Base-by-base conservation (phyloP, 2,797 vertebrate genomes). In the Anguilla anguilla region DNA sequence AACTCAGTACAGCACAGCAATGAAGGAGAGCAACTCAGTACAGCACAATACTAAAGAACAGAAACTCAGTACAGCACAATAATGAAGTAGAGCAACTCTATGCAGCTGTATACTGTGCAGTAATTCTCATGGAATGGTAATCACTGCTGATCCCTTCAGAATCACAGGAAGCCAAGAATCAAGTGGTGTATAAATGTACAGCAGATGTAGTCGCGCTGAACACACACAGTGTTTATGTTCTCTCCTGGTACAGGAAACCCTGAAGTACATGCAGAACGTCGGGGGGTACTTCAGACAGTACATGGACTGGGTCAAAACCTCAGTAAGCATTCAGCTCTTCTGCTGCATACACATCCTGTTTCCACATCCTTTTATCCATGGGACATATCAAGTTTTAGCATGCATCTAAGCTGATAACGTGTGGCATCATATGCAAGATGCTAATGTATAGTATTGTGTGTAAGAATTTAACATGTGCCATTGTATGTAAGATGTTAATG, bases 201-300 rank as follows among this genome's bases (percentile, higher is more conserved):
- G 22, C 59, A 61, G 61, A 67, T 67, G 61, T 67, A 10, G 22
- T 2, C 6, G 61, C 9, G 7, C 61, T 67, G 25, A 39, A 77
- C 10, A 77, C 5, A 77, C 35, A 19, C 17, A 2, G 35, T 77
- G 31, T 77, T 43, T 77, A 22, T 79, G 55, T 69, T 79, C 51
- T 77, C 31, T 35, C 72, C 83, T 81, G 25, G 39, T 79, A 53
- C 53, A 88, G 99, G 98, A 98, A 95, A 96, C 97, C 4, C 96
- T 95, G 85, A 95, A 92, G 88, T 99, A 97, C 87, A 93, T 93
- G 79, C 92, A 94, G 85, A 96, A 87, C 28, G 93, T 99, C 92
- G 88, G 96, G 86, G 95, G 96, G 85, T 98, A 98, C 95, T 98
- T 99, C 90, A 95, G 94, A 88, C 97, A 96, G 51, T 99, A 99